Percentiles rank a stretch among this genome's conserved stretches.
Conservation (phyloP, 2,888 invertebrate genomes). For the Amphimallon solstitiale region DNA sequence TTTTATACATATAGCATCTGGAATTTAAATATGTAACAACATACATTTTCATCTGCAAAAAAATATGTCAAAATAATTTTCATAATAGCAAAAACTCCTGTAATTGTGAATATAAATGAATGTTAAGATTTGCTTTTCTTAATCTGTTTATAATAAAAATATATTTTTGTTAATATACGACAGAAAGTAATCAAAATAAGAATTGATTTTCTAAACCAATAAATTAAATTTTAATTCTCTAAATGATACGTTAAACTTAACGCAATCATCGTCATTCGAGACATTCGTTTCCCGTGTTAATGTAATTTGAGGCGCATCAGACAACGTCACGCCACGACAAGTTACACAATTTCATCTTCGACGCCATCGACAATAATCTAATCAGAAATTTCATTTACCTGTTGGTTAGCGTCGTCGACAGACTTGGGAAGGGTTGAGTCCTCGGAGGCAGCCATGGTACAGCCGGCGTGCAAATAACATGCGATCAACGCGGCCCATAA, state of each 20-base stretch:
- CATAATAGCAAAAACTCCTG: too few species aligned
- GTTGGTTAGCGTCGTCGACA: constrained; percentile 52
- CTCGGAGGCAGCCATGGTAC: constrained; percentile 48
- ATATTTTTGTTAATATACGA: not conserved
- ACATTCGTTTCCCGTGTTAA: not conserved
- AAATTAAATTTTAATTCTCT: constrained; percentile 3
- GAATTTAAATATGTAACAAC: too few species aligned
- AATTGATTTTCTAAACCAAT: constrained; percentile 7
- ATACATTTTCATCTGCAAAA: too few species aligned
- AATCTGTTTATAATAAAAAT: too few species aligned
- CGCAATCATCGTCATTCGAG: not conserved
- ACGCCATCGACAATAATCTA: not conserved
- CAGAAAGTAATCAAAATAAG: too few species aligned
- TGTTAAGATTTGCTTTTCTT: too few species aligned
- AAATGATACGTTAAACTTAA: constrained; percentile 18
- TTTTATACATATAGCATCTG: too few species aligned
- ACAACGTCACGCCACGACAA: not conserved
- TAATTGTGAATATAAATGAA: too few species aligned
- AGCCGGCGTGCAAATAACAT: constrained; percentile 51
- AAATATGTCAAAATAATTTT: too few species aligned
- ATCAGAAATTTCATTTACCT: constrained; percentile 47
- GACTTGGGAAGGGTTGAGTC: constrained; percentile 50
- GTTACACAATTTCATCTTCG: not conserved
- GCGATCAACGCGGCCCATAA: constrained; percentile 53
- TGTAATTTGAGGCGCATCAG: constrained; percentile 1